Base-by-base conservation (phyloP, 2,888 invertebrate genomes). In the Xanthia icteritia region DNA sequence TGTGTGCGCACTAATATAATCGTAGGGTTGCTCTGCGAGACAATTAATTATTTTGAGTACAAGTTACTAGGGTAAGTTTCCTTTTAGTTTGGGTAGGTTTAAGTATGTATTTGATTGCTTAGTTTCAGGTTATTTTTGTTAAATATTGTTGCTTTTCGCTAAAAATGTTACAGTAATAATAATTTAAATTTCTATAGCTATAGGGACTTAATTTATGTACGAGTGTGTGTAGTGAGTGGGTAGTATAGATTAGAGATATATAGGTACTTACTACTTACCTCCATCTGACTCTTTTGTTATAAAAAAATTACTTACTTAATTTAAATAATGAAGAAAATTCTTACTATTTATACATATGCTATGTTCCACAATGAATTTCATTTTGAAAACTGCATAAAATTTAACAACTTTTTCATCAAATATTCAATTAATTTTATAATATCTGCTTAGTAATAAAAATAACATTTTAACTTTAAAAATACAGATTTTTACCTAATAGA, bases 1-100 rank as follows among this genome's bases (percentile, higher is more conserved):
- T 92, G 90, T 92, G 90, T 86, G 91, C 90, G 92, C 84, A 90
- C 90, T 92, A 92, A 92, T 94, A 93, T 92, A 89, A 88, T 65
- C 51, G 8, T 88, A 95, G 95, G 95, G 96, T 54, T 95, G 92
- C 20, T 63, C 69, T 64, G n/a, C 17, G 61, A 9, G 15, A 73
- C 75, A 66, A 75, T 77, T 81, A 76, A 73, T 76, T 74, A 72
- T 70, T 75, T 73, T 73, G 64, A 64, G 54, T 23, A 39, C 36
- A 73, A 73, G 54, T 75, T 76, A 48, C 13, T 56, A 75, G 63
- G 74, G 72, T 13, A 3, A 56, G 15, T 69, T 72, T 20, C 36
- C 9, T 27, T 20, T 60, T 54, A 36, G 17, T 58, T 68, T 39
- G 5, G 36, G 56, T 54, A 3, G 15, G 36, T 17, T 39, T 54